These are phyloP conservation scores for Sebastes miniatus DNA, from an alignment of 2,797 vertebrate genomes.

Conservation along the genomic window DNA sequence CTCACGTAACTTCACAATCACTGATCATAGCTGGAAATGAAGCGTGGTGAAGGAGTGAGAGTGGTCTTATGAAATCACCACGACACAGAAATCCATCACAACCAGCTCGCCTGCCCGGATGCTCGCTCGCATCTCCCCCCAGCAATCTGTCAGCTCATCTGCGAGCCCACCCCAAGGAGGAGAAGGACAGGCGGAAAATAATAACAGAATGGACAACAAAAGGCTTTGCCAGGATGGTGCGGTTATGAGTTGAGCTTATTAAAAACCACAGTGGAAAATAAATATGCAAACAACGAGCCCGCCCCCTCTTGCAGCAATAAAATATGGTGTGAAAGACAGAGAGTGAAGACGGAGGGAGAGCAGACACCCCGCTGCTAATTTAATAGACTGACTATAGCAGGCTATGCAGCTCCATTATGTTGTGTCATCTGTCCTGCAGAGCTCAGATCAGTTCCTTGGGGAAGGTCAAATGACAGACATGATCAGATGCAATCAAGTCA, in stretches of 20 bases:
- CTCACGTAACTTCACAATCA: slow-evolving; percentile 34
- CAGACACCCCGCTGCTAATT: slow-evolving; percentile 60
- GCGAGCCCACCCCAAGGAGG: slow-evolving; percentile 48
- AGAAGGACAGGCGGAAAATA: slow-evolving; percentile 46
- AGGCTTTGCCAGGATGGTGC: slow-evolving; percentile 61
- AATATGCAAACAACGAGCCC: slow-evolving; percentile 53
- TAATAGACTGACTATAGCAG: slow-evolving; percentile 60
- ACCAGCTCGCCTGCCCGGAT: slow-evolving; percentile 25
- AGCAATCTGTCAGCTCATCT: slow-evolving; percentile 77
- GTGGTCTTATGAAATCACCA: slow-evolving; percentile 61
- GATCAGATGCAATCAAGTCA: slow-evolving; percentile 61
- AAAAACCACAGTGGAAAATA: slow-evolving; percentile 67
- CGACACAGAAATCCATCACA: slow-evolving; percentile 67
- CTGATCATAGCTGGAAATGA: slow-evolving; percentile 21
- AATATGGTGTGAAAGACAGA: slow-evolving; percentile 62
- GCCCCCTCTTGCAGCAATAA: slow-evolving; percentile 50
- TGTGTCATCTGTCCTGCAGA: slow-evolving; percentile 57
- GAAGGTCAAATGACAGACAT: slow-evolving; percentile 62
- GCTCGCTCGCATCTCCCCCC: slow-evolving; percentile 31
- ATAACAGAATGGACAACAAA: slow-evolving; percentile 66
- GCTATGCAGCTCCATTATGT: slow-evolving; percentile 53
- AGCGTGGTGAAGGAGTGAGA: background rate
- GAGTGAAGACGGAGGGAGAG: slow-evolving; percentile 28
- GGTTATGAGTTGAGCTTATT: slow-evolving; percentile 69
- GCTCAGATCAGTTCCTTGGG: slow-evolving; percentile 45